Evolutionary conservation across 2,113 vertebrate genomes (phyloP).

Genomic region (Brevimyrus niger): DNA sequence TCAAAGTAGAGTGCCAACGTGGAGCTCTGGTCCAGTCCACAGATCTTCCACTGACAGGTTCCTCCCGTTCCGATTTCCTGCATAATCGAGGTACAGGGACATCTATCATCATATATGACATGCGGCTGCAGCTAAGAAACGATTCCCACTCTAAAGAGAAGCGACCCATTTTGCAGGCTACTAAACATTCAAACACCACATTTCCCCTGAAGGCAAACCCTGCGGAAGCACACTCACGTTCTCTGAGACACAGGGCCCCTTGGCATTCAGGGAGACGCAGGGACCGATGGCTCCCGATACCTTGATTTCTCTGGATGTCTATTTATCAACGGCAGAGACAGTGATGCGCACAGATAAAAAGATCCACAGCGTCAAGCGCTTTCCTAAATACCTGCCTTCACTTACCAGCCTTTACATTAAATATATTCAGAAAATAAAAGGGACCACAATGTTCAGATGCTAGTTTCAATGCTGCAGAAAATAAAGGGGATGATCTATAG

Average conservation of each 20-base stretch:
- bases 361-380: background rate
- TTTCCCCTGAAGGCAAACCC: background rate
- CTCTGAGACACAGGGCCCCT: constrained; percentile 95
- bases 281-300: constrained; percentile 94
- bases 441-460: background rate
- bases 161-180: background rate
- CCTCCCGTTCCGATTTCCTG: constrained; percentile 96
- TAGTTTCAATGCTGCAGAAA: background rate
- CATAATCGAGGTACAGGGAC: background rate
- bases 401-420: background rate
- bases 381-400: background rate
- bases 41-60: constrained; percentile 96
- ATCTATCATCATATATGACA: background rate
- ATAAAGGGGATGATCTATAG: background rate
- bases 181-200: background rate
- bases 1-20: constrained; percentile 92
- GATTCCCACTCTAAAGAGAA: background rate
- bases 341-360: constrained; percentile 22
- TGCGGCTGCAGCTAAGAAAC: too few relatives aligned
- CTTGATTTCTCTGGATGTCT: constrained; percentile 97
- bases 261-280: constrained; percentile 87
- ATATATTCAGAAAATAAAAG: background rate
- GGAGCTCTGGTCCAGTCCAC: constrained; percentile 82
- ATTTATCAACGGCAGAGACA: constrained; percentile 28
- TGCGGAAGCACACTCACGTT: constrained; percentile 66